Evolutionary conservation across 2,797 vertebrate genomes (phyloP), one percentile per base, ranked within the genome.

Genomic region (Microcaecilia unicolor): DNA sequence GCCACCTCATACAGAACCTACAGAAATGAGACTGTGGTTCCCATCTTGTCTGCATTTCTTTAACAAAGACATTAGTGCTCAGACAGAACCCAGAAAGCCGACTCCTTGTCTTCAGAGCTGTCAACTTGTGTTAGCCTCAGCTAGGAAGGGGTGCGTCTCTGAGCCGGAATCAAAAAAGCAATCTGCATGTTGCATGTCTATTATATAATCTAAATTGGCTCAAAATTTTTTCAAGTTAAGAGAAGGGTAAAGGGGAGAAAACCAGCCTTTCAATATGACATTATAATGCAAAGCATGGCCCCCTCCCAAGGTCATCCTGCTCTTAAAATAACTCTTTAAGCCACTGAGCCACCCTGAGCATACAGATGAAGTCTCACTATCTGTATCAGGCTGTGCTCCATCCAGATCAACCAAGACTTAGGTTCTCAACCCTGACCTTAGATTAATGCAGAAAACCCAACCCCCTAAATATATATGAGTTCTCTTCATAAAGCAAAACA

Each of bases 71-170:
- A 34, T 31, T 30, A 24, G n/a, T 7, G 4, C 5, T n/a, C 2
- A 18, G 6, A 2, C 34, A 34, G 20, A 22, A 42, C 23, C 18
- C 24, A 5, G 5, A 38, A 36, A 12, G 15, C 22, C 18, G 5
- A 18, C 22, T 2, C 13, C 25, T 18, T 42, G 9, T 34, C 43
- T 44, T 41, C 37, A 3, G 28, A 27, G 37, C 55, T 43, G 48
- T 33, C 23, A 10, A 33, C 39, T 41, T 33, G 38, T 34, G 34
- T 37, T 38, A 61, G 29, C 38, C 45, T 20, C 30, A 21, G 18
- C 25, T 41, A 9, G 18, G 40, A 52, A 21, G 37, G 41, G 31
- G 6, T 32, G 33, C 31, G 62, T 20, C 40, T 34, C 24, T 16
- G 31, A 41, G 26, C 25, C 41, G 25, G 34, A 39, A 39, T 26